Base-by-base conservation (phyloP, 2,797 vertebrate genomes). In the Arnoldichthys spilopterus region DNA sequence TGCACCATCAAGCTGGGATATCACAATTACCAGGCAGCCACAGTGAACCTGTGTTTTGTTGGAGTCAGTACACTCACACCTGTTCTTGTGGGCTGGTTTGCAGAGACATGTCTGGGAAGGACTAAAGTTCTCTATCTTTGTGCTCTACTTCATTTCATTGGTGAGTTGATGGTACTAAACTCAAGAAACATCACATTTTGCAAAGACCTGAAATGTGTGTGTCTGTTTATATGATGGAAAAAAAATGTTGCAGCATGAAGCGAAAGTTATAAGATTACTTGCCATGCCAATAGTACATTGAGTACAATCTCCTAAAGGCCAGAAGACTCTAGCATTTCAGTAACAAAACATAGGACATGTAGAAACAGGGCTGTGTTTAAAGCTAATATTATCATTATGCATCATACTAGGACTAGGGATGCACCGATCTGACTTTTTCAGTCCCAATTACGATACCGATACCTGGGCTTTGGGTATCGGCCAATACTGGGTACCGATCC, bases 1-100 rank as follows among this genome's bases (percentile, higher is more conserved):
- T 98, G 97, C 91, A 97, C 94, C 0, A 80, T 95, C 78, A 96
- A 93, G 83, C 92, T 98, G 0, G 95, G 95, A 79, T 97, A 96
- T 16, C 32, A 67, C 79, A 96, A 95, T 87, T 88, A 95, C 89
- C 92, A 97, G 85, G 97, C 96, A 0, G 95, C 95, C 0, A 93
- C 94, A 0, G 88, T 96, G 78, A 98, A 96, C 64, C 88, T 98
- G 86, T 94, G 94, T 87, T 98, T 99, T 26, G 89, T 96, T 0
- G 96, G 98, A 79, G 91, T 91, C 58, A 96, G 94, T 77, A 91
- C 90, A 43, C 80, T 98, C 47, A 94, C 88, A 0, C 95, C 95
- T 0, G 93, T 96, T 37, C 89, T 97, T 74, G 89, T 90, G 0
- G 95, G 93, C 8, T 97, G 96, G 95, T 91, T 98, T 22, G 93